Percentiles rank a stretch among this genome's conserved stretches.
Evolutionary conservation across 2,113 vertebrate genomes (phyloP).

Genomic region (Sapayoa aenigma): DNA sequence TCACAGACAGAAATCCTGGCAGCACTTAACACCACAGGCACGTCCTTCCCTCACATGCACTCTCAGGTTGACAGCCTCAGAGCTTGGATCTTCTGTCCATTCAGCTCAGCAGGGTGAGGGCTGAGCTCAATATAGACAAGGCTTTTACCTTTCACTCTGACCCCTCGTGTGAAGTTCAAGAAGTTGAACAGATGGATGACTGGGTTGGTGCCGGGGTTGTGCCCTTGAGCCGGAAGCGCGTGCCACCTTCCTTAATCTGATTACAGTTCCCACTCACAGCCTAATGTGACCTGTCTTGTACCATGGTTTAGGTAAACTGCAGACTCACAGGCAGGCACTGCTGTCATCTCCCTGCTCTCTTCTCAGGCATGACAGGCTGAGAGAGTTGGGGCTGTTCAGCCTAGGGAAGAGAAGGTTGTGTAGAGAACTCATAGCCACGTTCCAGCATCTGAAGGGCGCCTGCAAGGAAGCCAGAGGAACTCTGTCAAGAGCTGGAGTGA

Average conservation of each 20-base stretch:
- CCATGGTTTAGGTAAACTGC: not conserved
- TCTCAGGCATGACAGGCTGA: not conserved
- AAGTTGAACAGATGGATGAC: not conserved
- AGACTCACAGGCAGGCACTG: not conserved
- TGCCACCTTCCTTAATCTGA: not conserved
- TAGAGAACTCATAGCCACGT: not conserved
- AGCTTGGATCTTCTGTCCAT: not conserved
- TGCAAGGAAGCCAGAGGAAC: not conserved
- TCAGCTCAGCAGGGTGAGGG: not conserved
- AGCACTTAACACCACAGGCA: not conserved
- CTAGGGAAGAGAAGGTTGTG: not conserved
- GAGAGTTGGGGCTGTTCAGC: not conserved
- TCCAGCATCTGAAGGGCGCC: not conserved
- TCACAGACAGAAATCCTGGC: not conserved
- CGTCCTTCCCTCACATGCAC: not conserved
- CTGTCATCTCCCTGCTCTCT: not conserved
- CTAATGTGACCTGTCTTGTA: not conserved
- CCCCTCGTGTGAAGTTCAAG: not conserved
- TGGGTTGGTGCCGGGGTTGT: not conserved
- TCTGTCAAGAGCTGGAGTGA: not conserved
- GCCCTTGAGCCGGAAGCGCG: not conserved
- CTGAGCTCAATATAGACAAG: not conserved
- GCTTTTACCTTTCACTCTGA: not conserved
- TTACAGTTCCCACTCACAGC: not conserved
- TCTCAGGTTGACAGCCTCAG: not conserved